phyloP scores from a whole-genome alignment of 2,797 vertebrate species.

The Furcifer pardalis region DNA sequence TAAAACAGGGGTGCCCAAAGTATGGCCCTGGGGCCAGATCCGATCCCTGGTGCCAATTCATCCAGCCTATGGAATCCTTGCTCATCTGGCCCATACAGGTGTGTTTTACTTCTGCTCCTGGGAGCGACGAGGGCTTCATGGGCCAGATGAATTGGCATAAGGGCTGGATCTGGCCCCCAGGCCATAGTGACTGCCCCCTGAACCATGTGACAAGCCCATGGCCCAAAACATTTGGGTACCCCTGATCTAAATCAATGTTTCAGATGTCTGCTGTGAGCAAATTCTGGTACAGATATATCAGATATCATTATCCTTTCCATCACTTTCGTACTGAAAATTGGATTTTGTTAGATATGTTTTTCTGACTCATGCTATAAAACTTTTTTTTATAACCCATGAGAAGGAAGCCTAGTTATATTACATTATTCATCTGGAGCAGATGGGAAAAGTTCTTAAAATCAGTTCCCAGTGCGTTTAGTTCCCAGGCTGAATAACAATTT shows the following conservation, averaged over 20 bases:
- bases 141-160: too few relatives aligned
- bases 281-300: neutral
- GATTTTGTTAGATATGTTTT: slow-evolving; percentile 31
- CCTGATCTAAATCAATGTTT: slow-evolving; percentile 35
- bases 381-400: slow-evolving; percentile 25
- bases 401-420: slow-evolving; percentile 4
- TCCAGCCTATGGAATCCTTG: too few relatives aligned
- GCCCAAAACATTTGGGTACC: too few relatives aligned
- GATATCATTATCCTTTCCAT: slow-evolving; percentile 9
- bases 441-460: slow-evolving; percentile 31
- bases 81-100: too few relatives aligned
- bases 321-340: slow-evolving; percentile 23
- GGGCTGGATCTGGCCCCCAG: too few relatives aligned
- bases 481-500: slow-evolving; percentile 22
- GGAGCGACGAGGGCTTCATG: too few relatives aligned
- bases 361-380: neutral
- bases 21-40: too few relatives aligned
- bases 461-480: slow-evolving; percentile 32
- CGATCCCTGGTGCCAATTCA: too few relatives aligned
- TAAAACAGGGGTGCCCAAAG: too few relatives aligned
- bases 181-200: too few relatives aligned
- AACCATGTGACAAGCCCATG: too few relatives aligned
- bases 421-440: slow-evolving; percentile 16
- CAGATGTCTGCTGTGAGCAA: slow-evolving; percentile 19
- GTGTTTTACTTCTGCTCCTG: too few relatives aligned